Evolutionary conservation across 1,140 invertebrate genomes (phyloP).

Genomic region (Hestina assimilis): DNA sequence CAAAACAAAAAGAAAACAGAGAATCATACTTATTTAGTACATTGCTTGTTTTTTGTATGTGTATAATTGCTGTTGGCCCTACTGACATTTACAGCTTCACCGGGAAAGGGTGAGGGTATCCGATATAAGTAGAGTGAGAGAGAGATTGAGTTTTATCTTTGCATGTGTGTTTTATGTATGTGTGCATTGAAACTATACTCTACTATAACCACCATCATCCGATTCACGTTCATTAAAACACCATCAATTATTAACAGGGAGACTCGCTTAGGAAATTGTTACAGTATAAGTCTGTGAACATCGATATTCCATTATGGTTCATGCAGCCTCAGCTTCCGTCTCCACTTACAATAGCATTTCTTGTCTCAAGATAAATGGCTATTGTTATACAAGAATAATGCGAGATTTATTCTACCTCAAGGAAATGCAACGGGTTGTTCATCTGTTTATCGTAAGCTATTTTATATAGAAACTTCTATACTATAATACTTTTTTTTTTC

Average conservation of each 20-base stretch:
- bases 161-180: not conserved
- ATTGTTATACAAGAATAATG: not conserved
- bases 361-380: not conserved
- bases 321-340: not conserved
- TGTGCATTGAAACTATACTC: not conserved
- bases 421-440: not conserved
- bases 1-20: too few species aligned
- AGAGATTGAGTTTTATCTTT: too few species aligned
- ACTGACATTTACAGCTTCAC: too few species aligned
- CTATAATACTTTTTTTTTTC: too few species aligned
- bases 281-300: not conserved
- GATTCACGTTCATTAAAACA: not conserved
- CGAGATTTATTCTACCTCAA: too few species aligned
- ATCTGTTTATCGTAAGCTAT: too few species aligned
- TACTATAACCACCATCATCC: not conserved
- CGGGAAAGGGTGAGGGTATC: too few species aligned
- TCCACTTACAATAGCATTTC: not conserved
- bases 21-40: too few species aligned
- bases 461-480: too few species aligned
- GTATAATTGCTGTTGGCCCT: too few species aligned
- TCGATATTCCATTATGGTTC: constrained; percentile 2
- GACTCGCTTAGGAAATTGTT: not conserved
- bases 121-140: too few species aligned
- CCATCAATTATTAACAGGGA: not conserved
- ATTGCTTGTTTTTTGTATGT: too few species aligned